These are phyloP conservation scores for Brachionus rotundiformis DNA, from an alignment of 1,140 invertebrate genomes.

Conservation along the genomic window DNA sequence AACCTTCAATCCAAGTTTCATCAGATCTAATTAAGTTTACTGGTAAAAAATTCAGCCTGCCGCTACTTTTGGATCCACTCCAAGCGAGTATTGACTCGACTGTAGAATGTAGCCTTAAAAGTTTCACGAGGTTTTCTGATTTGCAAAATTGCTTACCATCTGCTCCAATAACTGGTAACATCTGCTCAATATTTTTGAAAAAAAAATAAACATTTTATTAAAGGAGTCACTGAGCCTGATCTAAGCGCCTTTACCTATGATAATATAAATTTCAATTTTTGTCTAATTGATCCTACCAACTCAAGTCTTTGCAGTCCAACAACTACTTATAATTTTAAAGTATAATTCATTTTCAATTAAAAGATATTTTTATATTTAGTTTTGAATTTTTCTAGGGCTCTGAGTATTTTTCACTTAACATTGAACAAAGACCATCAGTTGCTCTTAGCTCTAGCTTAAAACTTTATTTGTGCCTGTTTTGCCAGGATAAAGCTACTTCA, in stretches of 20 bases:
- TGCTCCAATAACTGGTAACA: not conserved
- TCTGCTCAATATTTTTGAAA: not conserved
- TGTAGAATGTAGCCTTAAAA: not conserved
- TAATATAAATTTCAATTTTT: conserved; percentile 3
- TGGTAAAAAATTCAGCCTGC: not conserved
- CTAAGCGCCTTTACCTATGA: not conserved
- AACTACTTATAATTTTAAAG: not conserved
- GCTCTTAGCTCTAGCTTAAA: not conserved
- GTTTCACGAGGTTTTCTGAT: not conserved
- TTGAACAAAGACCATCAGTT: not conserved
- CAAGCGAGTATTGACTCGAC: not conserved
- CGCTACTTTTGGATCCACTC: not conserved
- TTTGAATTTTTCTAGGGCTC: not conserved
- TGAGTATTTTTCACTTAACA: not conserved
- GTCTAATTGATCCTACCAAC: not conserved
- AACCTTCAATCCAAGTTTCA: conserved; percentile 8
- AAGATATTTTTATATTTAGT: not conserved
- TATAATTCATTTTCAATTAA: conserved; percentile 7
- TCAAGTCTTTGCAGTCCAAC: not conserved
- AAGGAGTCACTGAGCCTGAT: not conserved
- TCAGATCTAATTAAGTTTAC: not conserved
- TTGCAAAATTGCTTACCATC: not conserved
- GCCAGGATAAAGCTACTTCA: not conserved
- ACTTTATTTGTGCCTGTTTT: conserved; percentile 18
- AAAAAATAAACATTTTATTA: not conserved